A percentile compares a stretch with the other conserved stretches of the same genome.
Conservation (phyloP, 1,140 invertebrate genomes). For the Metopolophium dirhodum region DNA sequence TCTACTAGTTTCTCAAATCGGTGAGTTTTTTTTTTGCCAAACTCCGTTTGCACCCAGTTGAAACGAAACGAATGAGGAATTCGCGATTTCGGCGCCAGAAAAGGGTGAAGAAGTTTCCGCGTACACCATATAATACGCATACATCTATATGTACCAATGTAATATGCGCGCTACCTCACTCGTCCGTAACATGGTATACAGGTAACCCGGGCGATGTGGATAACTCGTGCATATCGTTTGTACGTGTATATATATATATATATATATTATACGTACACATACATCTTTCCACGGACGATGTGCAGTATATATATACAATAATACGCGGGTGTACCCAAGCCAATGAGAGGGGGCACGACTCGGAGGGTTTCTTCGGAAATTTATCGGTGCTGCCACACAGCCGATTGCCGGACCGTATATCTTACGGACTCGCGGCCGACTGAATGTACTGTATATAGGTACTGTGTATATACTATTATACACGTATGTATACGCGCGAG, state of each 20-base stretch:
- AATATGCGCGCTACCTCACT: neutral
- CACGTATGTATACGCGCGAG: neutral
- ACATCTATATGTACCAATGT: neutral
- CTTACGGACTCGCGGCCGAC: neutral
- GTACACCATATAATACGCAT: neutral
- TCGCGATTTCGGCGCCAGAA: neutral
- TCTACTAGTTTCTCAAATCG: neutral
- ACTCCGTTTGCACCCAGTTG: neutral
- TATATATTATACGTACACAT: neutral
- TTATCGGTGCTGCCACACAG: conserved; percentile 29
- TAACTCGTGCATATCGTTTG: neutral
- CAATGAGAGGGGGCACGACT: neutral
- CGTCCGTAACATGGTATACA: neutral
- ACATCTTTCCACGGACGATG: neutral
- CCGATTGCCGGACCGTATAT: conserved; percentile 39
- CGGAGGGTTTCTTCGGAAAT: conserved; percentile 27
- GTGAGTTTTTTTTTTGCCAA: neutral
- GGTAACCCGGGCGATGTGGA: neutral
- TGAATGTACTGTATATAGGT: neutral
- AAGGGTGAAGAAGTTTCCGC: neutral
- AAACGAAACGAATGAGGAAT: neutral
- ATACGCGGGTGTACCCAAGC: neutral
- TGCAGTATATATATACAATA: neutral
- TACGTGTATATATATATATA: too few relatives aligned
- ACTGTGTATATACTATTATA: neutral